These are phyloP conservation scores for Leiothrix lutea DNA, from an alignment of 2,113 vertebrate species.

Conservation along the genomic window DNA sequence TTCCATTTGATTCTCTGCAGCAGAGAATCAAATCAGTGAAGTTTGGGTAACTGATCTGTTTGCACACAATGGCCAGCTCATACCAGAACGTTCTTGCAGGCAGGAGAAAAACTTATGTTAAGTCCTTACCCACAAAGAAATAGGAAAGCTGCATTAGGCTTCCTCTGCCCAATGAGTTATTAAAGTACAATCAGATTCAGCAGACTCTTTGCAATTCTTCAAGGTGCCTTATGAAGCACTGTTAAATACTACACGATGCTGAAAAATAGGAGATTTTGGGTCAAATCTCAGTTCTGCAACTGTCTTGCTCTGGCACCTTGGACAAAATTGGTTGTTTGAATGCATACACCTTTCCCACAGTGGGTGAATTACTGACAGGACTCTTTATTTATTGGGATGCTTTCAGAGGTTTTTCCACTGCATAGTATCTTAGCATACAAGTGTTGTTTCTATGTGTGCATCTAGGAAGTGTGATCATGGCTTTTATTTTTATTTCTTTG, in stretches of 20 bases:
- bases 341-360: not conserved
- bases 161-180: not conserved
- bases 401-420: not conserved
- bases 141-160: not conserved
- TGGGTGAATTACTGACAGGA: not conserved
- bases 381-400: not conserved
- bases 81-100: not conserved
- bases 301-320: not conserved
- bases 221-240: not conserved
- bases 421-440: not conserved
- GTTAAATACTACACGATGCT: not conserved
- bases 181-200: not conserved
- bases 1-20: not conserved
- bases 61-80: not conserved
- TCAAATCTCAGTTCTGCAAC: not conserved
- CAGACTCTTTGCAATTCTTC: not conserved
- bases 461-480: constrained; percentile 34
- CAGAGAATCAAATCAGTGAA: not conserved
- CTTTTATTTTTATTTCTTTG: constrained; percentile 62
- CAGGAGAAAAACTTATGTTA: not conserved
- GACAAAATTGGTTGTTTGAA: not conserved
- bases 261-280: not conserved
- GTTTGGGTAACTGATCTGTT: not conserved
- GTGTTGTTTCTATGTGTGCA: not conserved
- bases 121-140: not conserved